Conservation (phyloP, 2,113 vertebrate genomes). For the Peromyscus californicus region DNA sequence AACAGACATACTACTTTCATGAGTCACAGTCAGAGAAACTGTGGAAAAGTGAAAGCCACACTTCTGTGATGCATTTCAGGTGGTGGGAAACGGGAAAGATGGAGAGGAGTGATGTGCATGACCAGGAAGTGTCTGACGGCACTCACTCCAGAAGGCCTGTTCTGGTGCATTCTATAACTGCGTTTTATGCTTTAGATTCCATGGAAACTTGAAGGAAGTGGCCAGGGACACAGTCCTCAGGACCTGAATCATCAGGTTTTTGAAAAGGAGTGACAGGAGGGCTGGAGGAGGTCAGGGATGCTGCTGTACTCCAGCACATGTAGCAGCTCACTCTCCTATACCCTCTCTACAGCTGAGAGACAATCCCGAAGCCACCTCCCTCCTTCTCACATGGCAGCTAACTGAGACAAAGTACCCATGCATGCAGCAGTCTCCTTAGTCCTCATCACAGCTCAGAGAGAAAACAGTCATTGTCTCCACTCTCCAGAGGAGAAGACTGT, state of each 20-base stretch:
- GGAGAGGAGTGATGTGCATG: background rate
- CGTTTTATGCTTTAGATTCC: background rate
- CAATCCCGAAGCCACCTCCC: background rate
- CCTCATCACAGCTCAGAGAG: background rate
- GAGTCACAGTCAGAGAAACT: constrained; percentile 52
- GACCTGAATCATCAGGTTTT: background rate
- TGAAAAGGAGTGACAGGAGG: background rate
- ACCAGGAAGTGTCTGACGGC: background rate
- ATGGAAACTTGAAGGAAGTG: background rate
- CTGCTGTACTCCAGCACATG: background rate
- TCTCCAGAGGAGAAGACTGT: constrained; percentile 1
- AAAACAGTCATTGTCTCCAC: background rate
- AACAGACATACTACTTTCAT: constrained; percentile 9
- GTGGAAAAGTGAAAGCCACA: background rate
- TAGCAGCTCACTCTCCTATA: background rate
- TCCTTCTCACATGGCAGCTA: background rate
- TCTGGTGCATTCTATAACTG: background rate
- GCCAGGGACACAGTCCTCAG: background rate
- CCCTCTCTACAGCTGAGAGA: background rate
- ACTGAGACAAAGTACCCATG: background rate
- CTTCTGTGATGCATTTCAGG: background rate
- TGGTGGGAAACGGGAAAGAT: background rate
- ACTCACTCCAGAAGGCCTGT: background rate
- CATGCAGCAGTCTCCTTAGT: background rate
- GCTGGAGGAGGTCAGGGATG: background rate